These are phyloP conservation scores for Micrastur ruficollis DNA, from an alignment of 2,797 vertebrate genomes.

Conservation along the genomic window DNA sequence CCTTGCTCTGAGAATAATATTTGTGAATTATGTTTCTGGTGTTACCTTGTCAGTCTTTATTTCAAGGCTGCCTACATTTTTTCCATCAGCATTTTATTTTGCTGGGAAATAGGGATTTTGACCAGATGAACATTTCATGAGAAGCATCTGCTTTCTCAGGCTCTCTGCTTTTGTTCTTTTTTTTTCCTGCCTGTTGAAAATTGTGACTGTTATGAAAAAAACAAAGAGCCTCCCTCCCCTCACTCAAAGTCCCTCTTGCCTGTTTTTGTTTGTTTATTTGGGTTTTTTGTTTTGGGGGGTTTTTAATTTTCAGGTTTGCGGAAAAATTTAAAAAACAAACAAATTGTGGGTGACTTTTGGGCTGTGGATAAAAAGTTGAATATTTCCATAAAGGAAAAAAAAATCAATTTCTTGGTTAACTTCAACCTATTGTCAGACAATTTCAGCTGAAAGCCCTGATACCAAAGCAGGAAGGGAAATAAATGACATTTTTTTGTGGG, in stretches of 20 bases:
- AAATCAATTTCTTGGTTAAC: neutral
- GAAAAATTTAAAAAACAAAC: neutral
- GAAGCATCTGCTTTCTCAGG: neutral
- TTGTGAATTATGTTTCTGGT: neutral
- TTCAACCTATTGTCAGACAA: neutral
- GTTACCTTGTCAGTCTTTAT: constrained; percentile 12
- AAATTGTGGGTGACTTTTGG: neutral
- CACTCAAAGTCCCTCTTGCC: neutral
- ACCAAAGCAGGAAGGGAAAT: neutral
- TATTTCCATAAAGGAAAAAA: neutral
- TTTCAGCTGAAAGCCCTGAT: neutral
- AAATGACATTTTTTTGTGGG: neutral
- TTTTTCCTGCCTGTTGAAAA: neutral
- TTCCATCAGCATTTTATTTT: constrained; percentile 22
- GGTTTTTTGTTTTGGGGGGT: too few species aligned
- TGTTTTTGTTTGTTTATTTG: too few species aligned
- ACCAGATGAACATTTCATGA: neutral
- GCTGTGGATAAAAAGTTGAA: neutral
- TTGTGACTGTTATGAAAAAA: neutral
- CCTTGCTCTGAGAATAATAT: neutral
- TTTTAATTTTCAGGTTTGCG: neutral
- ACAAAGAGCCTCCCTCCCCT: neutral
- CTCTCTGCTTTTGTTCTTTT: neutral
- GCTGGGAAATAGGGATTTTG: neutral
- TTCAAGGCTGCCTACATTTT: neutral